phyloP scores from a whole-genome alignment of 2,113 vertebrate species.

The Hassar affinis region DNA sequence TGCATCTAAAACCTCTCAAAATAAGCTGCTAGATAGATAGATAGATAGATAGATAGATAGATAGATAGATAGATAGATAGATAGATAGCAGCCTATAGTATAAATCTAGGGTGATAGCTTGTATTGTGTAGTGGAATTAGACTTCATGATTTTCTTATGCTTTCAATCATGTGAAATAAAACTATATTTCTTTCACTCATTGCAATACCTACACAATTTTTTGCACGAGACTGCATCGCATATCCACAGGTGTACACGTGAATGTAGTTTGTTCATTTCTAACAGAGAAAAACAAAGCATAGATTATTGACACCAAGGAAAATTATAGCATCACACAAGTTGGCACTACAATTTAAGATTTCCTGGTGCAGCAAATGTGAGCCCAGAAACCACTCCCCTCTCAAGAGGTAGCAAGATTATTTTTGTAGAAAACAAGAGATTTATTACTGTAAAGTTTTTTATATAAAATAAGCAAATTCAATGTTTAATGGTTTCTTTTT shows the following conservation, averaged over 20 bases:
- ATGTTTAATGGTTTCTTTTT: constrained; percentile 66
- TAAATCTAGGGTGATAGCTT: background rate
- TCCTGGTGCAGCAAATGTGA: constrained; percentile 16
- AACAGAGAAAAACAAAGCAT: background rate
- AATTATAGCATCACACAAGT: constrained; percentile 8
- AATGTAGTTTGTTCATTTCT: background rate
- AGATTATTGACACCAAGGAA: constrained; percentile 1
- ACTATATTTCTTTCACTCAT: background rate
- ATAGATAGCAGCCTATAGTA: background rate
- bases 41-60: too few species aligned
- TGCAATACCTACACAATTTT: background rate
- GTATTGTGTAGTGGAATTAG: background rate
- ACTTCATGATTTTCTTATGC: background rate
- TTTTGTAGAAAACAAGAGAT: constrained; percentile 73
- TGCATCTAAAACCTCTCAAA: too few species aligned
- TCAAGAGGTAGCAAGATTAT: constrained; percentile 70
- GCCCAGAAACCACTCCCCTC: constrained; percentile 35
- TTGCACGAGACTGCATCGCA: background rate
- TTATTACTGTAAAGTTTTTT: constrained; percentile 80
- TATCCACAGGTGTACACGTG: background rate
- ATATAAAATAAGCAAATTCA: constrained; percentile 62
- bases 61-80: too few species aligned
- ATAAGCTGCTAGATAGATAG: too few species aligned
- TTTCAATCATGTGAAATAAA: background rate
- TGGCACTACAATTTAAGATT: constrained; percentile 21